phyloP scores from a whole-genome alignment of 2,888 invertebrate species.

The Caenorhabditis sp. region DNA sequence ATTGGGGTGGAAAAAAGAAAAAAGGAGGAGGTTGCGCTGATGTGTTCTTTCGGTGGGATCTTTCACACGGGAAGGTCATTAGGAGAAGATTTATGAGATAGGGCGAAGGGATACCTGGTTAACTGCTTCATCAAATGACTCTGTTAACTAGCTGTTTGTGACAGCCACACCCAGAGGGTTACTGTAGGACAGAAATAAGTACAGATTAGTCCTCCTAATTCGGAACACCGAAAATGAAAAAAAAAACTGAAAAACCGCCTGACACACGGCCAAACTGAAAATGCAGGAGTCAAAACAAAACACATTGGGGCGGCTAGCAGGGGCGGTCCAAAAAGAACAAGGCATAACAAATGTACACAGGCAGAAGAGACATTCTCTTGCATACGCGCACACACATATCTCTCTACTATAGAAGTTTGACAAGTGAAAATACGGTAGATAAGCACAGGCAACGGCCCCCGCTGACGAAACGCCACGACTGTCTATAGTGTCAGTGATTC shows the following conservation, averaged over 20 bases:
- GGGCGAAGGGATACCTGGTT: slow-evolving; percentile 30
- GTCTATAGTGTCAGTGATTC: slow-evolving; percentile 38
- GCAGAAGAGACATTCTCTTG: slow-evolving; percentile 33
- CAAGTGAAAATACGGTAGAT: slow-evolving; percentile 66
- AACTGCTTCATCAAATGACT: slow-evolving; percentile 11
- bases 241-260: slow-evolving; percentile 36
- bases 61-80: slow-evolving; percentile 54
- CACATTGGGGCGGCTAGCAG: slow-evolving; percentile 45
- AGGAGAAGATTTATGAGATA: slow-evolving; percentile 48
- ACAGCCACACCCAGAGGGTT: neutral
- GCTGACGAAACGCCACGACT: slow-evolving; percentile 46
- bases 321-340: slow-evolving; percentile 64
- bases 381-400: slow-evolving; percentile 42
- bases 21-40: slow-evolving; percentile 34
- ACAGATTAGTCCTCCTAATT: neutral
- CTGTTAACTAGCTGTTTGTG: slow-evolving; percentile 9
- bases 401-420: slow-evolving; percentile 65
- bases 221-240: slow-evolving; percentile 31
- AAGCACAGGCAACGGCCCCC: slow-evolving; percentile 56
- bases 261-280: slow-evolving; percentile 45
- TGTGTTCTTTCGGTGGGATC: slow-evolving; percentile 57
- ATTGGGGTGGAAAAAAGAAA: slow-evolving; percentile 40
- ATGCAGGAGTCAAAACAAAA: slow-evolving; percentile 61
- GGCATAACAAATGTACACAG: slow-evolving; percentile 60
- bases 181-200: neutral